Conservation (phyloP, 2,888 invertebrate genomes). For the Nysson spinosus region DNA sequence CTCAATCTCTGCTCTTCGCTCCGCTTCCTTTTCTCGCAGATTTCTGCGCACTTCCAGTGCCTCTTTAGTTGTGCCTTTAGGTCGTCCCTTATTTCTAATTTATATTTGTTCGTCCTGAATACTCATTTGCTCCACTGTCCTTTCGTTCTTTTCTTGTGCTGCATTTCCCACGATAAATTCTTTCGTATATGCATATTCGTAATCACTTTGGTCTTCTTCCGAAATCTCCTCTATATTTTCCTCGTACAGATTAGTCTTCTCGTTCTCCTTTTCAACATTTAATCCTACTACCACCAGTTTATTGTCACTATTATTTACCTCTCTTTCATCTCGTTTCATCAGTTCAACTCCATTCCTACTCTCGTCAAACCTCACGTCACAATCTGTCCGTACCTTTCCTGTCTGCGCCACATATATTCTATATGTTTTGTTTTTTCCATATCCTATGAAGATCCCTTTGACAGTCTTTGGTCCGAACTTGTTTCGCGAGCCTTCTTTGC, state of each 20-base stretch:
- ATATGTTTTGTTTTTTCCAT: conserved; percentile 12
- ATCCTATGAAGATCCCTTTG: conserved; percentile 21
- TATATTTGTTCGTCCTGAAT: no score
- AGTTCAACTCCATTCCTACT: conserved; percentile 3
- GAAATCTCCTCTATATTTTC: conserved; percentile 2
- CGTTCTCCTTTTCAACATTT: background rate
- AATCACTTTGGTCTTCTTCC: background rate
- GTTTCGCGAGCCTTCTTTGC: background rate
- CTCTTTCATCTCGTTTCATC: background rate
- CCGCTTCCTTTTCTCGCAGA: background rate
- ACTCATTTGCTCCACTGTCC: background rate
- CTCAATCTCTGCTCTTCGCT: background rate
- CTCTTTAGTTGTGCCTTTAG: conserved; percentile 3
- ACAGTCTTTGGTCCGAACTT: conserved; percentile 7
- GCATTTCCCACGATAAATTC: background rate
- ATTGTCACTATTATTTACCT: background rate
- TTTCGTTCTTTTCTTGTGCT: background rate
- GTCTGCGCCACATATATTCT: conserved; percentile 10
- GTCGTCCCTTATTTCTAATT: conserved; percentile 9
- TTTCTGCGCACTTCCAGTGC: conserved; percentile 2
- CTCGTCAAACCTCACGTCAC: conserved; percentile 26
- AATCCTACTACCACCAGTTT: background rate
- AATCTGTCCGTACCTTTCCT: conserved; percentile 6
- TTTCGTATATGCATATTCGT: conserved; percentile 5
- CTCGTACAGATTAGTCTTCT: background rate